phyloP scores from a whole-genome alignment of 2,113 vertebrate species.

The Notothenia rossii region DNA sequence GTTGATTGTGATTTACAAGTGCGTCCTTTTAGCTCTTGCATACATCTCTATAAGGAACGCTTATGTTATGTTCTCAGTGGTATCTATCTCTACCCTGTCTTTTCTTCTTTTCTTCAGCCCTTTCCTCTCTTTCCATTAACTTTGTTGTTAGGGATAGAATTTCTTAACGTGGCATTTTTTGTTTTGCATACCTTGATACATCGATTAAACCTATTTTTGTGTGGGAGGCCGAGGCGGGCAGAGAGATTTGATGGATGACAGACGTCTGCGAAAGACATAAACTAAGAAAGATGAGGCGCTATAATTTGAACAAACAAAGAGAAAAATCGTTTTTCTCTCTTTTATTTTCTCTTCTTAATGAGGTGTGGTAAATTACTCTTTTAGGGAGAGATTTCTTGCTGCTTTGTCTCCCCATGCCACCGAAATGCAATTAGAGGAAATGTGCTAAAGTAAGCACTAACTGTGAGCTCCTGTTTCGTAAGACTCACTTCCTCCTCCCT shows the following conservation, averaged over 20 bases:
- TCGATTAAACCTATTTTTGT: slow-evolving; percentile 30
- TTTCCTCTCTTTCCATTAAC: no score
- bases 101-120: no score
- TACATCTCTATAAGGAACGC: background rate
- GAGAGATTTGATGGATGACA: slow-evolving; percentile 49
- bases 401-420: slow-evolving; percentile 42
- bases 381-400: slow-evolving; percentile 41
- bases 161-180: slow-evolving; percentile 7
- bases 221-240: slow-evolving; percentile 44
- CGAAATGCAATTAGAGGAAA: slow-evolving; percentile 69
- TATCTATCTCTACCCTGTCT: background rate
- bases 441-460: slow-evolving; percentile 48
- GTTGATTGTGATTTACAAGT: slow-evolving; percentile 42
- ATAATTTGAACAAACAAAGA: slow-evolving; percentile 38
- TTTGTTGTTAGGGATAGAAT: slow-evolving; percentile 23
- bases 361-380: slow-evolving; percentile 64
- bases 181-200: slow-evolving; percentile 16
- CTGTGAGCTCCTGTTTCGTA: slow-evolving; percentile 14
- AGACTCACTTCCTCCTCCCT: background rate
- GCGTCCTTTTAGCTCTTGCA: slow-evolving; percentile 11
- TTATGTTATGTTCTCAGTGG: slow-evolving; percentile 6
- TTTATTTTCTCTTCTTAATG: slow-evolving; percentile 48
- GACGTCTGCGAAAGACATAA: slow-evolving; percentile 45
- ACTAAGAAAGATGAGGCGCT: slow-evolving; percentile 56
- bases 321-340: slow-evolving; percentile 6